Evolutionary conservation across 2,113 vertebrate species (phyloP).

Genomic region (Fregetta grallaria): DNA sequence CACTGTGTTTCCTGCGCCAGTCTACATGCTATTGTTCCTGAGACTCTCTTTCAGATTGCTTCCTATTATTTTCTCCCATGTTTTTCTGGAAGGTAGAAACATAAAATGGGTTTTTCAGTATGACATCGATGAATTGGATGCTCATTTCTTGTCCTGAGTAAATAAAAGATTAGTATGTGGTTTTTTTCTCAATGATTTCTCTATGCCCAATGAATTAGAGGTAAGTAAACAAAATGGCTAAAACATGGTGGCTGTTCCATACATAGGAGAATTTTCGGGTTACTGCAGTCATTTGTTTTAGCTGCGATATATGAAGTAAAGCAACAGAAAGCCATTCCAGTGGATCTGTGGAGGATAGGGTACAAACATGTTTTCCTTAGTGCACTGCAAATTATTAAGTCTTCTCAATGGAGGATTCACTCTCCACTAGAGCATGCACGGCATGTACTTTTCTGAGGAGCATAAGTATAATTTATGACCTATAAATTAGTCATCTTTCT

Average conservation of each 20-base stretch:
- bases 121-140: neutral
- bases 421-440: rapidly evolving
- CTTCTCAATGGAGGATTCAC: neutral
- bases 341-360: neutral
- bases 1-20: neutral
- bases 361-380: neutral
- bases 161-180: neutral
- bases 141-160: neutral
- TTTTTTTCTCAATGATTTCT: neutral
- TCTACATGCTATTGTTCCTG: neutral
- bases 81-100: neutral
- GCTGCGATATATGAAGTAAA: neutral
- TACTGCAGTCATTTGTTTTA: neutral
- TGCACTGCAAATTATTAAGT: neutral
- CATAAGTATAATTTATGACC: neutral
- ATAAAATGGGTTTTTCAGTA: neutral
- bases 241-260: neutral
- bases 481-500: neutral
- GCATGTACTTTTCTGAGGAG: neutral
- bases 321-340: neutral
- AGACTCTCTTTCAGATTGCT: neutral
- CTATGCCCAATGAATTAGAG: neutral
- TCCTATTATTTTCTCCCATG: neutral
- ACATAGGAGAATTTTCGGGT: neutral
- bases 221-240: neutral